Percentiles rank a stretch among this genome's conserved stretches.
Evolutionary conservation across 2,888 invertebrate species (phyloP).

Genomic region (Lepetodrilus schrolli): DNA sequence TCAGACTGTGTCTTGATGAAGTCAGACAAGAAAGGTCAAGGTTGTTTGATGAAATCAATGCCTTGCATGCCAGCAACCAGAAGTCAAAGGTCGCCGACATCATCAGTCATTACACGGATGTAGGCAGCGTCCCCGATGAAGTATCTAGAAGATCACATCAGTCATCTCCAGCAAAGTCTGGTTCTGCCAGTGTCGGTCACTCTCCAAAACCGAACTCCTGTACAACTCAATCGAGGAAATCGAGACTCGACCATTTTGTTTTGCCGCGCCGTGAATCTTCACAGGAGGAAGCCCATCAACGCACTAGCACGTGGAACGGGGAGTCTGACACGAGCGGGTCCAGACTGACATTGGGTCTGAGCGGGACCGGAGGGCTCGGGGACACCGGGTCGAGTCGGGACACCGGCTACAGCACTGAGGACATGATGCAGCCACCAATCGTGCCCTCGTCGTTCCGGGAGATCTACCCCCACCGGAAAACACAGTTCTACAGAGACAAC

Average conservation of each 20-base stretch:
- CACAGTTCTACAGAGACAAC: conserved; percentile 37
- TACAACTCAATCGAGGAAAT: background rate
- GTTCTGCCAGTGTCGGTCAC: background rate
- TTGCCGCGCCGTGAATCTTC: background rate
- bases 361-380: background rate
- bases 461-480: conserved; percentile 64
- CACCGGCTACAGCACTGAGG: background rate
- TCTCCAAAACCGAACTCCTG: background rate
- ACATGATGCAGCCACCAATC: conserved; percentile 36
- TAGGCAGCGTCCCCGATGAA: conserved; percentile 55
- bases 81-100: conserved; percentile 53
- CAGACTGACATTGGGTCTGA: conserved; percentile 4
- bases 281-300: background rate
- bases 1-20: conserved; percentile 58
- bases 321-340: background rate
- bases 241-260: background rate
- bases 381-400: background rate
- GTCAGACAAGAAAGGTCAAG: conserved; percentile 58
- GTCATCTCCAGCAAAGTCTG: background rate
- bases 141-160: conserved; percentile 41
- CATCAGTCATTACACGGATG: conserved; percentile 55
- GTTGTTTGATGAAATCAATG: conserved; percentile 52
- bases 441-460: conserved; percentile 52
- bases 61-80: conserved; percentile 46
- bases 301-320: conserved; percentile 18